phyloP scores from a whole-genome alignment of 2,888 invertebrate genomes.

The Trichopoda pennipes region DNA sequence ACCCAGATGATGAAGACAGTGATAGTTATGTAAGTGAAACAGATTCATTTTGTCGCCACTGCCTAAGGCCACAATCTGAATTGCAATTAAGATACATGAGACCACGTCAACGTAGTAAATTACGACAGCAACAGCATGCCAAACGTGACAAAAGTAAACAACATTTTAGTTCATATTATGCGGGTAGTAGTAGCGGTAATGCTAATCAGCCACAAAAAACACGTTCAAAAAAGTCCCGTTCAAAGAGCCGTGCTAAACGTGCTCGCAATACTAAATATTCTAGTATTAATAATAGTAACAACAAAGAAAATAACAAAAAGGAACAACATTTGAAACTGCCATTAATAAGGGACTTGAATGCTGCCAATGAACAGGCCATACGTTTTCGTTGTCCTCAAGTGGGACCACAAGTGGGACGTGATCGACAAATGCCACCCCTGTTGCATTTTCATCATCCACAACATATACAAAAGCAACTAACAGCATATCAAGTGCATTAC shows the following conservation, averaged over 20 bases:
- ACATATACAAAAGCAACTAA: constrained; percentile 70
- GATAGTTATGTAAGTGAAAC: constrained; percentile 61
- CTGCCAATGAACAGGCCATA: constrained; percentile 77
- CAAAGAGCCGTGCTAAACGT: constrained; percentile 59
- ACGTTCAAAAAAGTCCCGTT: constrained; percentile 56
- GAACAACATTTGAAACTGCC: constrained; percentile 62
- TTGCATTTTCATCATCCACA: constrained; percentile 79
- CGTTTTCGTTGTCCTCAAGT: constrained; percentile 79
- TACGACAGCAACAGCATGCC: constrained; percentile 71
- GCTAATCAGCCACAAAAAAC: constrained; percentile 65
- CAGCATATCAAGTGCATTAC: constrained; percentile 68
- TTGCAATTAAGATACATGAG: constrained; percentile 72
- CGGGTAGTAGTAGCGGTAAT: constrained; percentile 69
- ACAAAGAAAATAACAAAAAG: constrained; percentile 39
- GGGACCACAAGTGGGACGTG: constrained; percentile 76
- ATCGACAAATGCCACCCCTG: constrained; percentile 74
- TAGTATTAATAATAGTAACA: constrained; percentile 44
- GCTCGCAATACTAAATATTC: constrained; percentile 65
- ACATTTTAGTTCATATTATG: constrained; percentile 34
- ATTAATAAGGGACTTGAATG: constrained; percentile 73
- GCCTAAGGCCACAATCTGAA: constrained; percentile 76
- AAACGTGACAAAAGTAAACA: constrained; percentile 60
- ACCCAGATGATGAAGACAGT: constrained; percentile 36
- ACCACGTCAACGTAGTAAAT: constrained; percentile 72
- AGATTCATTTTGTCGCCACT: constrained; percentile 76